Conservation (phyloP, 2,888 invertebrate genomes). For the Parthenolecanium corni region DNA sequence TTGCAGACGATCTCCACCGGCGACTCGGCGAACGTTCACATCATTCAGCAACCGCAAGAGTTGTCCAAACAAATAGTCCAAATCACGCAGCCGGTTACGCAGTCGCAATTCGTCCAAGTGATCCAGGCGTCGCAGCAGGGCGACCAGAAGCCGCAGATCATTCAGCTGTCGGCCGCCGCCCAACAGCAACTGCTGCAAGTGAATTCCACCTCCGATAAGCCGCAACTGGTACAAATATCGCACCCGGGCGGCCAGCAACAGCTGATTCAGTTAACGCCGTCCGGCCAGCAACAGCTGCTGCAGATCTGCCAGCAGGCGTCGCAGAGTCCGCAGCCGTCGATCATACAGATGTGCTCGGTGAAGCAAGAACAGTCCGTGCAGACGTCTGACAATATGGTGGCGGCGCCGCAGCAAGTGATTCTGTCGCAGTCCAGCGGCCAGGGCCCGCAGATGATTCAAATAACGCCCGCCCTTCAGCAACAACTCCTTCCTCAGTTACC, state of each 20-base stretch:
- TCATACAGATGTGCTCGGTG: conserved; percentile 11
- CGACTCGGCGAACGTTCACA: conserved; percentile 4
- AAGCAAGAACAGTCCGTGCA: conserved; percentile 11
- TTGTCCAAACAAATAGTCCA: conserved; percentile 5
- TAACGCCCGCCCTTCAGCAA: conserved; percentile 12
- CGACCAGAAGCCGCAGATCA: conserved; percentile 12
- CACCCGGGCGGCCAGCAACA: conserved; percentile 18
- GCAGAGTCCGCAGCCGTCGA: conserved; percentile 6
- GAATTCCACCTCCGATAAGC: conserved; percentile 2
- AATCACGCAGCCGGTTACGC: conserved; percentile 1
- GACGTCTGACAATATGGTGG: not conserved
- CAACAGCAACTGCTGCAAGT: conserved; percentile 26
- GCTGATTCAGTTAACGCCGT: conserved; percentile 11
- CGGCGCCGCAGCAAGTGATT: not conserved
- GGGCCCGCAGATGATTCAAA: conserved; percentile 12
- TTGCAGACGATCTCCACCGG: not conserved
- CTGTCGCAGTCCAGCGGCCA: not conserved
- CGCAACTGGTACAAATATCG: conserved; percentile 5
- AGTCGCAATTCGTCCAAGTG: conserved; percentile 17
- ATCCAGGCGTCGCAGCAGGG: not conserved
- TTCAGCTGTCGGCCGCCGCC: conserved; percentile 13
- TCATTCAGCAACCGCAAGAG: not conserved
- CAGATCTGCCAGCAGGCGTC: conserved; percentile 14
- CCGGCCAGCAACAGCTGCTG: conserved; percentile 4
- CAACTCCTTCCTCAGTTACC: conserved; percentile 15